These are phyloP conservation scores for Coryphaenoides rupestris DNA, from an alignment of 2,113 vertebrate genomes.

Conservation along the genomic window DNA sequence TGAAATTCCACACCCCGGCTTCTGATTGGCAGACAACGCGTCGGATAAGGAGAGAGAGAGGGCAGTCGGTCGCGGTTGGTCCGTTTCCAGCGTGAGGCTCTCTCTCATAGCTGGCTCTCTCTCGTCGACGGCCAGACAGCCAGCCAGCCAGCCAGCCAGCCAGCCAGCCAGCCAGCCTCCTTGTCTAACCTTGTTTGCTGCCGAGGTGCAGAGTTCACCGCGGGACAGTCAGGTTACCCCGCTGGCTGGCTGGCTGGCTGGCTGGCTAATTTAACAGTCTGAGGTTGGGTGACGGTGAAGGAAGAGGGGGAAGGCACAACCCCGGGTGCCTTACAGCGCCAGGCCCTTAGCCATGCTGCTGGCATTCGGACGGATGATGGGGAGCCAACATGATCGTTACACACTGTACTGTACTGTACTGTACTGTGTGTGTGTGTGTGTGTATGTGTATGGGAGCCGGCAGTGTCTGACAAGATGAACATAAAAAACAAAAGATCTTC, in stretches of 20 bases:
- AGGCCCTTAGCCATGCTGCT: constrained; percentile 14
- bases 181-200: too few species aligned
- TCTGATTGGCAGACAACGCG: constrained; percentile 15
- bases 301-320: background rate
- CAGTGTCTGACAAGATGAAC: background rate
- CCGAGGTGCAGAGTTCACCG: constrained; percentile 12
- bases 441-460: background rate
- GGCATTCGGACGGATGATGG: constrained; percentile 22
- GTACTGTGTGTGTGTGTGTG: background rate
- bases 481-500: too few species aligned
- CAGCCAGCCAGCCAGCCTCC: constrained; percentile 10
- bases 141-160: too few species aligned
- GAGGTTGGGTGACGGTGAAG: background rate
- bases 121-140: too few species aligned
- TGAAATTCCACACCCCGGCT: background rate
- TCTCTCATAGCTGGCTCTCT: background rate
- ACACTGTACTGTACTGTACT: too few species aligned
- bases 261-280: too few species aligned
- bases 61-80: constrained; percentile 2
- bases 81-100: constrained; percentile 4
- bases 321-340: background rate
- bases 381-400: constrained; percentile 23
- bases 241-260: background rate
- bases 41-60: constrained; percentile 6
- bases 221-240: constrained; percentile 2